Evolutionary conservation across 2,797 vertebrate species (phyloP).

Genomic region (Molossus alvarezi): DNA sequence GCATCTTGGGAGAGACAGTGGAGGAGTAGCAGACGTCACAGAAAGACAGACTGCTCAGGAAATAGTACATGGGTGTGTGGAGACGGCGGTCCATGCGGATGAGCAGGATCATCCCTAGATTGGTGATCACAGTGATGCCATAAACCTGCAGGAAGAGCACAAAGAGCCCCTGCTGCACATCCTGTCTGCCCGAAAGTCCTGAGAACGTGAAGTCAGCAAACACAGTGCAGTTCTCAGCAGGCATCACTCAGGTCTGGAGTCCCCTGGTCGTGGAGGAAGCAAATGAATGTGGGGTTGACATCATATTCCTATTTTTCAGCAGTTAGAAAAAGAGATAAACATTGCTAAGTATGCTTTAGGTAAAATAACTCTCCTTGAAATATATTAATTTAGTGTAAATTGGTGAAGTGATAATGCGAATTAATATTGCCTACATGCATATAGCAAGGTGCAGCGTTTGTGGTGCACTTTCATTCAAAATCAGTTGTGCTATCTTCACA

Average conservation of each 20-base stretch:
- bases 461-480: rapidly evolving
- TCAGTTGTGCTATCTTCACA: background rate
- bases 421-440: too few relatives aligned
- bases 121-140: constrained; percentile 54
- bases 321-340: too few relatives aligned
- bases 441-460: too few relatives aligned
- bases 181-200: constrained; percentile 26
- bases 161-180: constrained; percentile 52
- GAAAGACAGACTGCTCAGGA: constrained; percentile 75
- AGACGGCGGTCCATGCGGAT: constrained; percentile 45
- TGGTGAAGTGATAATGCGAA: too few relatives aligned
- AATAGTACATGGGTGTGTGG: constrained; percentile 72
- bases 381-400: too few relatives aligned
- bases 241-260: background rate
- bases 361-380: too few relatives aligned
- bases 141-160: constrained; percentile 68
- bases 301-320: too few relatives aligned
- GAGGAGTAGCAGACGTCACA: constrained; percentile 79
- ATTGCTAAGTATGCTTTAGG: too few relatives aligned
- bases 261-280: background rate
- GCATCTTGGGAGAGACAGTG: constrained; percentile 70
- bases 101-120: constrained; percentile 64
- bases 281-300: background rate
- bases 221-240: background rate
- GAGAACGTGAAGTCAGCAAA: constrained; percentile 59